Evolutionary conservation across 2,113 vertebrate genomes (phyloP).

Genomic region (Anguilla rostrata): DNA sequence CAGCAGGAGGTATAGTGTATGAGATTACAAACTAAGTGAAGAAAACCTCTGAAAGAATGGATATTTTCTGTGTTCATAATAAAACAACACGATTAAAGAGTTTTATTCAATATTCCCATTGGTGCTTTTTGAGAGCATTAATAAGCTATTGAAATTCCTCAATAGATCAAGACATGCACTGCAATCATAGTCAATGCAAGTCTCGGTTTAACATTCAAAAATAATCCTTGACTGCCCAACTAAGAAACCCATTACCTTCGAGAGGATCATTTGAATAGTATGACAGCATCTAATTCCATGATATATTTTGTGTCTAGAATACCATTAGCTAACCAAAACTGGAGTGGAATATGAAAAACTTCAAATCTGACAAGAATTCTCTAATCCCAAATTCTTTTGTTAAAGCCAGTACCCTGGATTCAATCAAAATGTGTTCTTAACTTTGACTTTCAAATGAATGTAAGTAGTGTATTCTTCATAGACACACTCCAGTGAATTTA

Average conservation of each 20-base stretch:
- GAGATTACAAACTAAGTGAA: not conserved
- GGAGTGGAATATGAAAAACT: not conserved
- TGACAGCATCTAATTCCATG: constrained; percentile 2
- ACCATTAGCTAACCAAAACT: not conserved
- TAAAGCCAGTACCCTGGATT: not conserved
- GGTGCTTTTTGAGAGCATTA: not conserved
- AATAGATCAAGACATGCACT: constrained; percentile 2
- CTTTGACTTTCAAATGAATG: not conserved
- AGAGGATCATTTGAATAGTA: not conserved
- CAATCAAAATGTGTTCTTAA: not conserved
- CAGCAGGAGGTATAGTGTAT: too few relatives aligned
- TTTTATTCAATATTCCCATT: not conserved
- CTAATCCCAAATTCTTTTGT: not conserved
- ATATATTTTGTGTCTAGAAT: not conserved
- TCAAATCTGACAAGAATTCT: not conserved
- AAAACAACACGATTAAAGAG: not conserved
- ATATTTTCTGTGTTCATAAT: not conserved
- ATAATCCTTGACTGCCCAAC: constrained; percentile 9
- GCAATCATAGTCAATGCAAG: not conserved
- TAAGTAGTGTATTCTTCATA: not conserved
- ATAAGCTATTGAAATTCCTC: not conserved
- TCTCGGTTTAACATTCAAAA: not conserved
- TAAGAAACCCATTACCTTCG: constrained; percentile 2
- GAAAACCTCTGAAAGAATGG: not conserved
- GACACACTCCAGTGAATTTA: too few relatives aligned